Evolutionary conservation across 2,888 invertebrate species (phyloP).

Genomic region (Eueremaeus valkanovi): DNA sequence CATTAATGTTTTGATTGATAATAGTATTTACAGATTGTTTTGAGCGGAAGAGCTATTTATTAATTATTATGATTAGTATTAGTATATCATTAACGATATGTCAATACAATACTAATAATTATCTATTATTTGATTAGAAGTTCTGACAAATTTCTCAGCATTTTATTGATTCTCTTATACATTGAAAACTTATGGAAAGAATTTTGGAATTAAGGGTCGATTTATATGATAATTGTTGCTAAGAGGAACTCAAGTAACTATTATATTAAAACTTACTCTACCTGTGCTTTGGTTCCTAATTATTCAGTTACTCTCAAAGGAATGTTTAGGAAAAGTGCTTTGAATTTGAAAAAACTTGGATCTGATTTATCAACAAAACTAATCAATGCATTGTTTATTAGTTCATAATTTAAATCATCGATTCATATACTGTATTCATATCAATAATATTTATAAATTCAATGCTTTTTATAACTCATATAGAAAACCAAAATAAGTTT

Average conservation of each 20-base stretch:
- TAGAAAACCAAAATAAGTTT: neutral
- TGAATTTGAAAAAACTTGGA: no score
- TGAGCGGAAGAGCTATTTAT: neutral
- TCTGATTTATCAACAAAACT: no score
- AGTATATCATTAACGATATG: neutral
- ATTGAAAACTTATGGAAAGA: neutral
- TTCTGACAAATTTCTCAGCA: neutral
- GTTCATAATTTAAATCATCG: no score
- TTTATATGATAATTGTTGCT: neutral
- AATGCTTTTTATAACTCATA: neutral
- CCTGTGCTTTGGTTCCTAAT: no score
- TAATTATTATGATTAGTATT: neutral
- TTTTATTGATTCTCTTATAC: neutral
- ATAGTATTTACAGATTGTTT: neutral
- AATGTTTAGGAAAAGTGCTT: no score
- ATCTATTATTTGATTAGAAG: neutral
- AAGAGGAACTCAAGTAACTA: neutral
- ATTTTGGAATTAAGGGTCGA: neutral
- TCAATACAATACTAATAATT: neutral
- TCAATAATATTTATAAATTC: no score
- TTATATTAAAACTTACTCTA: no score
- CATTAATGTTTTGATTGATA: neutral
- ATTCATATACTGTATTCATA: no score
- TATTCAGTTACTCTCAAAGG: no score
- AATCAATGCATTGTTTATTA: no score